phyloP scores from a whole-genome alignment of 2,888 invertebrate species.

The Baronia brevicornis region DNA sequence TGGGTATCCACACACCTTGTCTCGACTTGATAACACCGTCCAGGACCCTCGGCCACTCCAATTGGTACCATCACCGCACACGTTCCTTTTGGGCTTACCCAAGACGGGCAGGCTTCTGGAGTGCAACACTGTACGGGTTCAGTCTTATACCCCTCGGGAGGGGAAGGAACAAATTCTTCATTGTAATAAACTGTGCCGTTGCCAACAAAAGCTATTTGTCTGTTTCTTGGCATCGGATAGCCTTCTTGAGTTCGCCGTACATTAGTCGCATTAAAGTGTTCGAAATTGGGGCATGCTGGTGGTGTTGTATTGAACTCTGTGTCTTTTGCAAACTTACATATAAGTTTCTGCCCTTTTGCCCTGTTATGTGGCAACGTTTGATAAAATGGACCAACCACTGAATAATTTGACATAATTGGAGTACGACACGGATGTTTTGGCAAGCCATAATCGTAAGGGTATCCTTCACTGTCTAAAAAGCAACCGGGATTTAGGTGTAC shows the following conservation, averaged over 20 bases:
- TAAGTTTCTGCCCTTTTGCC: conserved; percentile 71
- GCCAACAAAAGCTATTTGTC: conserved; percentile 66
- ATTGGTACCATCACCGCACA: conserved; percentile 71
- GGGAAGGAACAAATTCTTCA: conserved; percentile 79
- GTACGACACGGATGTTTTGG: conserved; percentile 77
- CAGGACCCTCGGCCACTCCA: conserved; percentile 59
- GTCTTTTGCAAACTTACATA: conserved; percentile 68
- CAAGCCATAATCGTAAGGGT: conserved; percentile 85
- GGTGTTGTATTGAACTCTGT: conserved; percentile 61
- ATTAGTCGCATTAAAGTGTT: conserved; percentile 66
- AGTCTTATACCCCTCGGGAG: conserved; percentile 81
- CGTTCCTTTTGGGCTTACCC: conserved; percentile 68
- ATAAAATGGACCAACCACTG: conserved; percentile 76
- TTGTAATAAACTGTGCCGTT: conserved; percentile 67
- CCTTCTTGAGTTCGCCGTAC: conserved; percentile 88
- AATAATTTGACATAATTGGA: conserved; percentile 61
- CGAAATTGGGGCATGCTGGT: conserved; percentile 56
- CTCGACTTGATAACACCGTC: conserved; percentile 69
- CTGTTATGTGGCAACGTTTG: conserved; percentile 86
- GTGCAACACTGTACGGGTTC: conserved; percentile 70
- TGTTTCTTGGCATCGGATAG: conserved; percentile 79
- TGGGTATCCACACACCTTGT: conserved; percentile 78
- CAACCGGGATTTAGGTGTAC: conserved; percentile 85
- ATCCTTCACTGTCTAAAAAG: conserved; percentile 86
- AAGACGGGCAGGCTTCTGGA: conserved; percentile 61